Evolutionary conservation across 1,140 invertebrate genomes (phyloP).

Genomic region (Colletes gigas): DNA sequence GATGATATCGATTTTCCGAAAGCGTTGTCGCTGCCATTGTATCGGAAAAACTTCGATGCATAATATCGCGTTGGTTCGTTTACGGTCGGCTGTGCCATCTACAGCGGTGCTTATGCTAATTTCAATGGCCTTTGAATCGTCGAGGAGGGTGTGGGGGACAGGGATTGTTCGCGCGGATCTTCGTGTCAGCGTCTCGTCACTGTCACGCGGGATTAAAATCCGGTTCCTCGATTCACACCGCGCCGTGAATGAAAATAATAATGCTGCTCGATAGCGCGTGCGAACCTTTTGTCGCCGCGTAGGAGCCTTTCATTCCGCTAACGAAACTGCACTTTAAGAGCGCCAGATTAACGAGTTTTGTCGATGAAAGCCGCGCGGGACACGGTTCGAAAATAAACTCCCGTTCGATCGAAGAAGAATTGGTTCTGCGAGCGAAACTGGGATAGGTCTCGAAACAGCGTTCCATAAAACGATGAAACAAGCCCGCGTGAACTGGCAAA

Average conservation of each 20-base stretch:
- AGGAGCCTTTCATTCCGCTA: not conserved
- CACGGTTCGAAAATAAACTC: not conserved
- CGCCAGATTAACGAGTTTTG: constrained; percentile 22
- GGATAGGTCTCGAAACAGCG: too few relatives aligned
- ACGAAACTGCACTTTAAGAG: constrained; percentile 13
- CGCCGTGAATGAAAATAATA: constrained; percentile 64
- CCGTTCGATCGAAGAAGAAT: too few relatives aligned
- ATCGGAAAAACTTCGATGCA: not conserved
- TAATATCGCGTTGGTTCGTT: constrained; percentile 8
- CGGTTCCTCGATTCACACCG: constrained; percentile 62
- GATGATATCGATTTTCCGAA: not conserved
- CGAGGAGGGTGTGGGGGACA: constrained; percentile 51
- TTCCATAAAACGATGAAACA: too few relatives aligned
- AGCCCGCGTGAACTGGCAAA: too few relatives aligned
- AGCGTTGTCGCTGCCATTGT: not conserved
- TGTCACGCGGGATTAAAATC: constrained; percentile 71
- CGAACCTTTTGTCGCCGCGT: constrained; percentile 13
- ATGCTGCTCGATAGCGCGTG: constrained; percentile 23
- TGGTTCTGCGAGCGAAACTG: too few relatives aligned
- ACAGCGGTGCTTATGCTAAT: constrained; percentile 68
- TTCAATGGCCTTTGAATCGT: constrained; percentile 54
- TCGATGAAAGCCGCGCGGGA: not conserved
- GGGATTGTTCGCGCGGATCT: constrained; percentile 66
- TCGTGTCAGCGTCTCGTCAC: constrained; percentile 72
- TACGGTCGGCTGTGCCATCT: constrained; percentile 22